phyloP scores from a whole-genome alignment of 2,888 invertebrate genomes.

The Microctonus aethiopoides region DNA sequence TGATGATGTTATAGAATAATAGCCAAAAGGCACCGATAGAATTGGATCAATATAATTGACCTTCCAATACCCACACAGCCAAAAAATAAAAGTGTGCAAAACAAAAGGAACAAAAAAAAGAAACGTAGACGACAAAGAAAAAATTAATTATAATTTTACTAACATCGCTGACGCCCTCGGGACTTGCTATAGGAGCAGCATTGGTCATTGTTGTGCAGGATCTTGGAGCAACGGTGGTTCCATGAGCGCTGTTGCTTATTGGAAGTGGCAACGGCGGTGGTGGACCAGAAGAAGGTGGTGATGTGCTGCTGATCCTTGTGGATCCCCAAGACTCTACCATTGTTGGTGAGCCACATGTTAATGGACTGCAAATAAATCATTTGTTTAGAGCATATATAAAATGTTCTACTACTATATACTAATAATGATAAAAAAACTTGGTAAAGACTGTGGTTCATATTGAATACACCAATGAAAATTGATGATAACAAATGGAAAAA shows the following conservation, averaged over 20 bases:
- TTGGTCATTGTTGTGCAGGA: constrained; percentile 50
- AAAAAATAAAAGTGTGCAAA: neutral
- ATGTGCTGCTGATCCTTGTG: constrained; percentile 56
- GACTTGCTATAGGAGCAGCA: constrained; percentile 67
- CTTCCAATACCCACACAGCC: neutral
- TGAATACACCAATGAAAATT: constrained; percentile 3
- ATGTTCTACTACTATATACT: neutral
- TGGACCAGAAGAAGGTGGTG: constrained; percentile 53
- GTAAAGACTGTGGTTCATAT: neutral
- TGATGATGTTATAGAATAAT: neutral
- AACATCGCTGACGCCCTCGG: constrained; percentile 67
- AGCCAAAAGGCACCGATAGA: neutral
- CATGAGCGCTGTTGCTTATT: constrained; percentile 48
- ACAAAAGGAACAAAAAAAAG: neutral
- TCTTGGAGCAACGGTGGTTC: constrained; percentile 46
- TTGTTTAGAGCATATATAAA: neutral
- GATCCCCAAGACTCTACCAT: constrained; percentile 69
- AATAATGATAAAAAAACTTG: no score
- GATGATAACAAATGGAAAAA: neutral
- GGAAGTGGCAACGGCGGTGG: constrained; percentile 53
- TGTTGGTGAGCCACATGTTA: constrained; percentile 70
- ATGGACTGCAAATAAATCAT: constrained; percentile 63
- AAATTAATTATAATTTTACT: constrained; percentile 43
- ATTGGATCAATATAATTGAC: neutral
- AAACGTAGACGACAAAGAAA: neutral